Conservation (phyloP, 2,888 invertebrate species). For the Pseudococcus longispinus region DNA sequence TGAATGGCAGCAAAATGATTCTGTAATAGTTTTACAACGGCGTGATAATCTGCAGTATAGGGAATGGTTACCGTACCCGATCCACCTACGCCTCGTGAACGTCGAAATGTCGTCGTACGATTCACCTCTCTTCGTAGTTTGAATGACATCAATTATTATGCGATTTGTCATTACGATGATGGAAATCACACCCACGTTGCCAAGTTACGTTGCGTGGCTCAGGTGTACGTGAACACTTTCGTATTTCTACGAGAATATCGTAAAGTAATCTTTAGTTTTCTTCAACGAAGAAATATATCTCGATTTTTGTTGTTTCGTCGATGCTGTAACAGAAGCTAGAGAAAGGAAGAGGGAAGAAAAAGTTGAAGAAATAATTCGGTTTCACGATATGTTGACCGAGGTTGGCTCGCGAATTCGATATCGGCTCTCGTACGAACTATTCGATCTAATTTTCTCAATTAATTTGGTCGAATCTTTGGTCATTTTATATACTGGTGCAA, state of each 20-base stretch:
- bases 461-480: slow-evolving; percentile 10
- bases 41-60: not conserved
- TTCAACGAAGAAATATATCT: not conserved
- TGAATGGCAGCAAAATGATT: not conserved
- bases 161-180: not conserved
- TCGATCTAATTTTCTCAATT: slow-evolving; percentile 23
- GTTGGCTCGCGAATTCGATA: not conserved
- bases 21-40: not conserved
- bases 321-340: not conserved
- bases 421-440: not conserved
- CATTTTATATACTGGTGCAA: not conserved
- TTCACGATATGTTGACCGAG: not conserved
- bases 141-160: not conserved
- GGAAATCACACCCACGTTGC: not conserved
- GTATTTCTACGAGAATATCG: not conserved
- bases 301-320: not conserved
- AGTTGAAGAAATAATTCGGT: not conserved
- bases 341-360: not conserved
- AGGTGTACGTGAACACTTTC: too few relatives aligned
- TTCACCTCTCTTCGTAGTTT: not conserved
- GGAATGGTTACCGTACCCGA: not conserved
- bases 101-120: not conserved
- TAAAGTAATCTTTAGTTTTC: not conserved
- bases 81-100: not conserved
- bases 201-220: not conserved